Percentiles rank a stretch among this genome's conserved stretches.
phyloP scores from a whole-genome alignment of 2,113 vertebrate species.

The Thomomys bottae region DNA sequence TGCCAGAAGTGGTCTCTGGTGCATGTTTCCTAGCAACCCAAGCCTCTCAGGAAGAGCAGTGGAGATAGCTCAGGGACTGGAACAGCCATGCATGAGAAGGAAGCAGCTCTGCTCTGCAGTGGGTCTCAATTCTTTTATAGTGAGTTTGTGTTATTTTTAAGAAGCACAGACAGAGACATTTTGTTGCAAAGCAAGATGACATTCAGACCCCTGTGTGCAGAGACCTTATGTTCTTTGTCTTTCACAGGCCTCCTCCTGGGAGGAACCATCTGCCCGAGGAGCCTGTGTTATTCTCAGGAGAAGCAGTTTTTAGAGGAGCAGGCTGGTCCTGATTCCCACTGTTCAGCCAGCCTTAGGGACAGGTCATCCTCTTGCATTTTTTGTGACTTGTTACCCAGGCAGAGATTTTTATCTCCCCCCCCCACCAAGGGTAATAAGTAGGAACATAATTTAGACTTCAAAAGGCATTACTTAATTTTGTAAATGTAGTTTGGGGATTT shows the following conservation, averaged over 20 bases:
- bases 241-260: background rate
- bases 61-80: background rate
- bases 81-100: no score
- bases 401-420: background rate
- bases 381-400: background rate
- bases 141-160: background rate
- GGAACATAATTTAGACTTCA: conserved; percentile 3
- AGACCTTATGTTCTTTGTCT: background rate
- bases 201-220: background rate
- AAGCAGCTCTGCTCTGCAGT: background rate
- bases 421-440: background rate
- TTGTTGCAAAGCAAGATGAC: background rate
- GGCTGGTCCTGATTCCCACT: background rate
- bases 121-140: background rate
- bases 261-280: background rate
- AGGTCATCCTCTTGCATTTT: background rate
- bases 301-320: background rate
- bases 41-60: background rate
- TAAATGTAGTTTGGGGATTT: background rate
- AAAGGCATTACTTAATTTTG: background rate
- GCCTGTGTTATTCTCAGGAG: background rate
- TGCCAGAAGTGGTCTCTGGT: background rate
- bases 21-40: background rate
- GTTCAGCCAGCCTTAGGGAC: background rate
- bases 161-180: background rate